phyloP scores from a whole-genome alignment of 2,888 invertebrate species.

The Drosophila lacicola region DNA sequence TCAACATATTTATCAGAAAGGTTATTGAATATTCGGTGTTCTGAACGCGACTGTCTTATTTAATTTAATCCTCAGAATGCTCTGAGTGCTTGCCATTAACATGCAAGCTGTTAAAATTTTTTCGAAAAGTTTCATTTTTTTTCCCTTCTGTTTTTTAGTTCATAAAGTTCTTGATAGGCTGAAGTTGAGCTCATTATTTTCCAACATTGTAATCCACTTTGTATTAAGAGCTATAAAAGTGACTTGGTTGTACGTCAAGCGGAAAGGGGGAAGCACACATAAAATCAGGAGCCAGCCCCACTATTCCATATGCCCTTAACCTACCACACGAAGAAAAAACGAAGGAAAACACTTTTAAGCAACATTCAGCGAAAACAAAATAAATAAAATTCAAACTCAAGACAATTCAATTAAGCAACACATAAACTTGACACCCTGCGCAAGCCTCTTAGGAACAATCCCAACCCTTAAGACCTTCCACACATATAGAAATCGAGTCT shows the following conservation, averaged over 20 bases:
- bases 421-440: slow-evolving; percentile 71
- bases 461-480: neutral
- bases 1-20: neutral
- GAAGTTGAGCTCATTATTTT: slow-evolving; percentile 44
- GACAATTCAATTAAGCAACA: slow-evolving; percentile 76
- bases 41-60: slow-evolving; percentile 2
- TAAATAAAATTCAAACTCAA: slow-evolving; percentile 48
- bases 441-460: slow-evolving; percentile 15
- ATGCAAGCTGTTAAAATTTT: slow-evolving; percentile 41
- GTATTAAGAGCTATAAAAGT: slow-evolving; percentile 49
- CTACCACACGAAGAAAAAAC: slow-evolving; percentile 10
- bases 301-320: slow-evolving; percentile 19
- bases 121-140: slow-evolving; percentile 31
- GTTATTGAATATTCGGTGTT: neutral
- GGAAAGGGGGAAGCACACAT: slow-evolving; percentile 4
- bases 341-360: slow-evolving; percentile 30
- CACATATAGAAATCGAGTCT: slow-evolving; percentile 40
- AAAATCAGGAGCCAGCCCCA: neutral
- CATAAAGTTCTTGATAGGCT: slow-evolving; percentile 60
- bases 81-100: slow-evolving; percentile 33
- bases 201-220: slow-evolving; percentile 60
- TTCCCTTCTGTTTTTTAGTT: slow-evolving; percentile 39
- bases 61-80: slow-evolving; percentile 25
- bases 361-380: slow-evolving; percentile 41
- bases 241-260: slow-evolving; percentile 15